A percentile compares a stretch with the other conserved stretches of the same genome.
phyloP scores from a whole-genome alignment of 2,113 vertebrate genomes.

The Hypocryptadius cinnamomeus region DNA sequence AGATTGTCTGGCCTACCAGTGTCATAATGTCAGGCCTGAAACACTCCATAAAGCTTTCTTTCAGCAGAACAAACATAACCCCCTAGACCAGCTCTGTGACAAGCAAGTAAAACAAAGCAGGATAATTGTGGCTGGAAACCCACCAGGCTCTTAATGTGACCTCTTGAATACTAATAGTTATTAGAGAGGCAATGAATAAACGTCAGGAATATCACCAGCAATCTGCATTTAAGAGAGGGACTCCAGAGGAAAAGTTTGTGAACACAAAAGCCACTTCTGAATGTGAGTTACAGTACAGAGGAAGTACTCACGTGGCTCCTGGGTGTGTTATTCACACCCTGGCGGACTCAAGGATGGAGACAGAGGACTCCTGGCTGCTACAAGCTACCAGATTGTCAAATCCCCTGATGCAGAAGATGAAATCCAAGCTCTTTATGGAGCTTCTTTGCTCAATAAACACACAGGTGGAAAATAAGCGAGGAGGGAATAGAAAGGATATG shows the following conservation, averaged over 20 bases:
- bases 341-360: background rate
- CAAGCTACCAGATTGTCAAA: background rate
- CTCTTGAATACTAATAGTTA: slow-evolving; percentile 37
- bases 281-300: background rate
- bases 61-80: slow-evolving; percentile 62
- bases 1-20: slow-evolving; percentile 66
- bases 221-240: background rate
- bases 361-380: background rate
- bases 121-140: slow-evolving; percentile 19
- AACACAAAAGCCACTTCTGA: background rate
- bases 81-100: slow-evolving; percentile 38
- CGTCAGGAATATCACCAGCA: background rate
- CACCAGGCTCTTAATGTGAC: slow-evolving; percentile 37
- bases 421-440: background rate
- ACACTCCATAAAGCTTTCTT: slow-evolving; percentile 56
- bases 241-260: background rate
- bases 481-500: background rate
- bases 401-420: background rate
- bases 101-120: slow-evolving; percentile 40
- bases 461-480: background rate
- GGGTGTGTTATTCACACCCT: background rate
- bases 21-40: slow-evolving; percentile 68
- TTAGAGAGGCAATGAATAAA: slow-evolving; percentile 39
- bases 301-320: background rate
- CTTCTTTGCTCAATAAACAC: background rate